These are phyloP conservation scores for Mionectes macconnelli DNA, from an alignment of 2,113 vertebrate species.

Conservation along the genomic window DNA sequence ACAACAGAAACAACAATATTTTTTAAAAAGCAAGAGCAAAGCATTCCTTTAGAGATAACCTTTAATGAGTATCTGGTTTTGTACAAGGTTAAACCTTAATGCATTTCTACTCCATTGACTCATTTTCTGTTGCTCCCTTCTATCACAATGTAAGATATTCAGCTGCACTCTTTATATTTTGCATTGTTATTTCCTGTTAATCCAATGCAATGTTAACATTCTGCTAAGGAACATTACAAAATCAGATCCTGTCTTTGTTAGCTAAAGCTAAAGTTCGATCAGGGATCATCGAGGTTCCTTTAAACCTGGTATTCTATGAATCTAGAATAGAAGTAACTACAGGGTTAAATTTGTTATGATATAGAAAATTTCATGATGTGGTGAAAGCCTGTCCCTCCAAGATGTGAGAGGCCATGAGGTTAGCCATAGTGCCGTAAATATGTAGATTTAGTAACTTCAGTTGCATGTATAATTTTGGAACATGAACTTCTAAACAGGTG, in stretches of 20 bases:
- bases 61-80: not conserved
- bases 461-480: not conserved
- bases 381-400: not conserved
- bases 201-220: not conserved
- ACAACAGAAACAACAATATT: not conserved
- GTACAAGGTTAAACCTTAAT: not conserved
- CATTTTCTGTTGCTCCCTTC: not conserved
- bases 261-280: not conserved
- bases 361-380: not conserved
- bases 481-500: not conserved
- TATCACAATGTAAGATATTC: not conserved
- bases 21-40: not conserved
- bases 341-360: not conserved
- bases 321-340: not conserved
- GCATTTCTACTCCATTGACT: not conserved
- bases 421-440: not conserved
- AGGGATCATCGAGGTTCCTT: not conserved
- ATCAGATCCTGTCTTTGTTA: not conserved
- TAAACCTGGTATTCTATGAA: not conserved
- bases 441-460: not conserved
- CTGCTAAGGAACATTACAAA: not conserved
- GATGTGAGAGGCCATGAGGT: not conserved
- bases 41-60: not conserved
- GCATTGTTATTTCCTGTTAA: slow-evolving; percentile 24
- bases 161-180: not conserved